Conservation (phyloP, 2,797 vertebrate species). For the Ataeniobius toweri region DNA sequence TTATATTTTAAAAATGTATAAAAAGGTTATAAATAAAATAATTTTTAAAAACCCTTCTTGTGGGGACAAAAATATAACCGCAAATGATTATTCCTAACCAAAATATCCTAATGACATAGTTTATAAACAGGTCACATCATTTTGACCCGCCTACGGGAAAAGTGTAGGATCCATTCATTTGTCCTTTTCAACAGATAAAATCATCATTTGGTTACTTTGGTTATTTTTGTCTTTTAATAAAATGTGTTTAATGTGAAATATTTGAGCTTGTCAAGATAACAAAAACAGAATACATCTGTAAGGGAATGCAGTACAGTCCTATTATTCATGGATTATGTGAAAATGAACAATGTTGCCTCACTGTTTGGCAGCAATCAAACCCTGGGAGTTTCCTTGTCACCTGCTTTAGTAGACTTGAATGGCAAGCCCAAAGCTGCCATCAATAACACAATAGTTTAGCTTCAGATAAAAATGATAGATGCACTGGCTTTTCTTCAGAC, state of each 20-base stretch:
- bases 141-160: not conserved
- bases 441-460: constrained; percentile 73
- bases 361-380: constrained; percentile 51
- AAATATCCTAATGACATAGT: not conserved
- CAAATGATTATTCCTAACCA: not conserved
- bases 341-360: constrained; percentile 48
- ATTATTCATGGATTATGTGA: constrained; percentile 57
- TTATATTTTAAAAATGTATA: not conserved
- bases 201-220: too few species aligned
- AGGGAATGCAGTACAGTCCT: not conserved
- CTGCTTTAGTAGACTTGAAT: constrained; percentile 58
- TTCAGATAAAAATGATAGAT: constrained; percentile 70
- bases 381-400: constrained; percentile 46
- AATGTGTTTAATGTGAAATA: not conserved
- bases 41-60: not conserved
- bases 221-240: too few species aligned
- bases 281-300: not conserved
- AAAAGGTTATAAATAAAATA: not conserved
- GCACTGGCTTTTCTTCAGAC: constrained; percentile 62
- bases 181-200: too few species aligned
- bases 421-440: constrained; percentile 53
- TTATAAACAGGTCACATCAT: not conserved
- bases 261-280: not conserved
- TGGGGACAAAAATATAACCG: not conserved
- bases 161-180: not conserved